phyloP scores from a whole-genome alignment of 2,888 invertebrate species.

The Laothoe populi region DNA sequence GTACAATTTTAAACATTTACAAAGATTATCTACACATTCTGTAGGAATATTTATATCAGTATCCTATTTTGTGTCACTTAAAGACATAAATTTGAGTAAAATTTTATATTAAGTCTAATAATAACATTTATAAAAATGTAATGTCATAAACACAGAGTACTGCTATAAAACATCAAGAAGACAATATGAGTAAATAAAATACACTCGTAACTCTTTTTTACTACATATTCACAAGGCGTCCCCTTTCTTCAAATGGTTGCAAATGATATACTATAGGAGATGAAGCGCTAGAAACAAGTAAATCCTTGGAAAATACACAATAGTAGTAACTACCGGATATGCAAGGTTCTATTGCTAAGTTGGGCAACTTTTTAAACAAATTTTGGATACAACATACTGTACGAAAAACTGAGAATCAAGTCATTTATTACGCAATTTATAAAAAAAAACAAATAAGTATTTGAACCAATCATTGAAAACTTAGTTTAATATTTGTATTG shows the following conservation, averaged over 20 bases:
- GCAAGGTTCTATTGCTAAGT: background rate
- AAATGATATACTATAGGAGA: conserved; percentile 20
- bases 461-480: too few species aligned
- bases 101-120: background rate
- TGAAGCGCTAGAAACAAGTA: conserved; percentile 2
- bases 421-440: too few species aligned
- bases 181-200: conserved; percentile 22
- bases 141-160: conserved; percentile 33
- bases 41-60: too few species aligned
- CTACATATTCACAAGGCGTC: conserved; percentile 18
- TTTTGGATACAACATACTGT: too few species aligned
- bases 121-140: conserved; percentile 34
- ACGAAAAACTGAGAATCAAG: too few species aligned
- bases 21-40: too few species aligned
- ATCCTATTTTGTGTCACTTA: too few species aligned
- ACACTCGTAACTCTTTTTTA: conserved; percentile 21
- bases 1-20: too few species aligned
- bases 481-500: too few species aligned
- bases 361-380: background rate
- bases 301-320: background rate
- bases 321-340: background rate
- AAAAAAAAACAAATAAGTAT: too few species aligned
- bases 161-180: conserved; percentile 39
- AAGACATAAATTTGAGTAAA: background rate
- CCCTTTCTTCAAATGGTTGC: conserved; percentile 16